Evolutionary conservation across 2,797 vertebrate species (phyloP).

Genomic region (Bovichtus variegatus): DNA sequence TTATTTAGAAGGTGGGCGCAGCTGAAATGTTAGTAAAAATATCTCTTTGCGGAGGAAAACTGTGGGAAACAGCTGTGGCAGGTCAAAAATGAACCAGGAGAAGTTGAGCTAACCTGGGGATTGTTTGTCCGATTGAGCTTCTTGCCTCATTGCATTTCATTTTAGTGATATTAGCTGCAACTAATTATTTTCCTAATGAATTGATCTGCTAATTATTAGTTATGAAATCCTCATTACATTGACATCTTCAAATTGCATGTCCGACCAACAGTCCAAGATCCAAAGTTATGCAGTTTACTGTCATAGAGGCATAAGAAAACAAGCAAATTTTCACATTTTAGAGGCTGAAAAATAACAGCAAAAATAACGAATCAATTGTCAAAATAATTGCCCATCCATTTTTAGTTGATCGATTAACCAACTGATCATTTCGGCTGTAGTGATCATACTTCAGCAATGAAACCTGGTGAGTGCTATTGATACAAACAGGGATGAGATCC

Average conservation of each 20-base stretch:
- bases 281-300: neutral
- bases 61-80: neutral
- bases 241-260: neutral
- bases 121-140: neutral
- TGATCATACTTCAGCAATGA: neutral
- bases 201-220: neutral
- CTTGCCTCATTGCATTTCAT: neutral
- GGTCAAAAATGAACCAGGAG: neutral
- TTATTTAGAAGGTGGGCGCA: conserved; percentile 6
- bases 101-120: neutral
- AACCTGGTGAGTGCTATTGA: neutral
- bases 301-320: neutral
- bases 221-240: neutral
- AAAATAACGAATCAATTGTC: neutral
- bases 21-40: neutral
- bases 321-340: neutral
- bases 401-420: neutral
- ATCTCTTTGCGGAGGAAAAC: neutral
- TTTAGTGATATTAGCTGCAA: neutral
- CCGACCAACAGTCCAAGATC: neutral
- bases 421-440: neutral
- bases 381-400: neutral
- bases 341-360: neutral
- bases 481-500: neutral
- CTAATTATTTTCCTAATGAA: neutral